A percentile compares a stretch with the other conserved stretches of the same genome.
Evolutionary conservation across 2,797 vertebrate genomes (phyloP).

Genomic region (Acipenser transmontanus): DNA sequence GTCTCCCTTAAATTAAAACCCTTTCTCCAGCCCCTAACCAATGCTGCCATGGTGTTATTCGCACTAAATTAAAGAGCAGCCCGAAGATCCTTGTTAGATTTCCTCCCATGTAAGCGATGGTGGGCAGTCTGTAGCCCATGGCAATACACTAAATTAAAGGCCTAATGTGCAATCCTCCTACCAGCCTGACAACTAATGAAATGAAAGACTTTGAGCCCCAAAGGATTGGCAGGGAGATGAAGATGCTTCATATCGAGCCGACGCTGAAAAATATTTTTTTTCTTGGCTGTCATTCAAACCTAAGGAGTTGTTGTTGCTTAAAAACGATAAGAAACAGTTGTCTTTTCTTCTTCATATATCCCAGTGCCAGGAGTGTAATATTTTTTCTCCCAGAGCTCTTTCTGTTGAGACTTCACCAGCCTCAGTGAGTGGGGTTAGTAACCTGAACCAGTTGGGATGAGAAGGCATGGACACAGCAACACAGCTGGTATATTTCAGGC

Average conservation of each 20-base stretch:
- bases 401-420: no score
- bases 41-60: conserved; percentile 32
- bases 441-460: no score
- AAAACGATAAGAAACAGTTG: not conserved
- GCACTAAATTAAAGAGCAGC: conserved; percentile 63
- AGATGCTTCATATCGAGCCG: conserved; percentile 62
- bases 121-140: conserved; percentile 72
- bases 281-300: conserved; percentile 56
- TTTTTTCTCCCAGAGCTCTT: no score
- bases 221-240: conserved; percentile 64
- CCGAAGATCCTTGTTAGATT: conserved; percentile 68
- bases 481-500: no score
- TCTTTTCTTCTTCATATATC: not conserved
- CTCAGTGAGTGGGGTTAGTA: no score
- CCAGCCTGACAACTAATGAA: conserved; percentile 83
- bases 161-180: conserved; percentile 81
- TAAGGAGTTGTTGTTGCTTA: conserved; percentile 37
- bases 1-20: not conserved
- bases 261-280: conserved; percentile 41
- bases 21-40: no score
- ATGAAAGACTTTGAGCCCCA: conserved; percentile 68
- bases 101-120: conserved; percentile 63
- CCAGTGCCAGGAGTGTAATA: no score
- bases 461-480: no score
- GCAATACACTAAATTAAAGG: conserved; percentile 89